Evolutionary conservation across 2,797 vertebrate genomes (phyloP), one percentile per base, ranked within the genome.

Genomic region (Zenarchopterus dispar): DNA sequence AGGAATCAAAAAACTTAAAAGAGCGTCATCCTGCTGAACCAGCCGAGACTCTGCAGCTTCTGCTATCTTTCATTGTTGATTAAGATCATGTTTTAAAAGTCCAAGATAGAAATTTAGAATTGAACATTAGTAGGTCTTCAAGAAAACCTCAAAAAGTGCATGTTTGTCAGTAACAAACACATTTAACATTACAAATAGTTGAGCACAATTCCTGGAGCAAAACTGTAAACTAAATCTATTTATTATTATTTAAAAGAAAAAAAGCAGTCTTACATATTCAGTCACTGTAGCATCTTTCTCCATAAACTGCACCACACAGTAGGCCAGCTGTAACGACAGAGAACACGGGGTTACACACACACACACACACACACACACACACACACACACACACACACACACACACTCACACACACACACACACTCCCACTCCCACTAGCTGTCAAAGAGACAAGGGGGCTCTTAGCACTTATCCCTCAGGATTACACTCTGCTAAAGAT

Each of bases 231-330:
- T 6, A 28, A 28, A 28, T 28, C 1, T 6, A 28, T 28, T 6
- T 28, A 28, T 28, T 28, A 7, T 28, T 28, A 6, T 28, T 28
- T 1, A 3, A 6, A 62, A 11, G 10, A 6, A 13, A 39, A 36
- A 36, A 36, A 36, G n/a, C 1, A 52, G 7, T 88, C 96, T 95
- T 92, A 97, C 96, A 5, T 95, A 96, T 91, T 97, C 96, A 53
- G 96, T 97, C 84, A 97, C 92, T 8, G 95, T 96, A 43, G 96
- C 95, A 8, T 97, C 96, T 90, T 97, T 97, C 89, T 97, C 96
- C 93, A 97, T 93, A 69, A 97, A 97, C 87, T 97, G 96, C 76
- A 97, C 96, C 86, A 96, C 96, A 87, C 96, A 97, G 89, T 97
- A 97, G 19, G 96, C 95, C 90, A 97, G 93, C 96, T 97, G 87